Evolutionary conservation across 2,797 vertebrate species (phyloP).

Genomic region (Eleutherodactylus coqui): DNA sequence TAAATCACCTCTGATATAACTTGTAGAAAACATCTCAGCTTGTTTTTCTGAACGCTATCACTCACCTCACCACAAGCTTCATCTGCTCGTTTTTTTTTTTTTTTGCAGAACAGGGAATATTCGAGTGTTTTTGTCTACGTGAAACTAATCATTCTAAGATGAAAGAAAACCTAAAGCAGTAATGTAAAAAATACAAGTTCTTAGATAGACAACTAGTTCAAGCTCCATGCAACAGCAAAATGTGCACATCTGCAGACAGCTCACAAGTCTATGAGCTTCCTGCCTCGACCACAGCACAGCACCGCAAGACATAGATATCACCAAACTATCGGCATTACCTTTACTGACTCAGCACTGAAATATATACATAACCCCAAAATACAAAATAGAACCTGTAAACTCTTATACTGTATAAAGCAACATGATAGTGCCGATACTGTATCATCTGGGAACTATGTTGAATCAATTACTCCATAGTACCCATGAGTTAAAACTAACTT

Average conservation of each 20-base stretch:
- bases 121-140: not conserved
- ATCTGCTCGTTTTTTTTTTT: conserved; percentile 15
- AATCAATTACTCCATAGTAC: not conserved
- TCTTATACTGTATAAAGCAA: not conserved
- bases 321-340: not conserved
- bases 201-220: conserved; percentile 49
- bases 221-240: conserved; percentile 22
- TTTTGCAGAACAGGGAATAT: conserved; percentile 16
- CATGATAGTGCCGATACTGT: not conserved
- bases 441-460: not conserved
- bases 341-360: conserved; percentile 26
- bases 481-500: too few relatives aligned
- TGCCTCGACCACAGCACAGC: conserved; percentile 48
- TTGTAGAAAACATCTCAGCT: not conserved
- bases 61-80: not conserved
- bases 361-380: not conserved
- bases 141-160: conserved; percentile 6
- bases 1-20: not conserved
- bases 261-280: conserved; percentile 22
- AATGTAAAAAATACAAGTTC: conserved; percentile 42
- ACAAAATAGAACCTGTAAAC: not conserved
- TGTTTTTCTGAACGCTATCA: not conserved
- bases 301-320: conserved; percentile 15
- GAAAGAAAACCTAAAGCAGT: conserved; percentile 10
- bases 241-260: conserved; percentile 36